Base-by-base conservation (phyloP, 2,888 invertebrate genomes). In the Helleia helle region DNA sequence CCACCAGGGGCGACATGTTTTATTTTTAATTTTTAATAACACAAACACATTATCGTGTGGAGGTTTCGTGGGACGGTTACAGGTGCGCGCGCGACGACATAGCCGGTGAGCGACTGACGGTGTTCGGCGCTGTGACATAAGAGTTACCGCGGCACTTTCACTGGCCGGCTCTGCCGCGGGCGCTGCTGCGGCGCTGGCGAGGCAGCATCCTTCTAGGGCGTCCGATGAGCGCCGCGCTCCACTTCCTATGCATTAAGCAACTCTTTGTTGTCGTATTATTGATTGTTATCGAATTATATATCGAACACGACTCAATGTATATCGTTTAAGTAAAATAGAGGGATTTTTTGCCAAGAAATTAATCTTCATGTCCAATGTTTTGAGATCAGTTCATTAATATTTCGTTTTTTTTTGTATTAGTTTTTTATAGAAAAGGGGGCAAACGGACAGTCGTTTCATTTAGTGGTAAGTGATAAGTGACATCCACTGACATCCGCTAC, bases 91-190 rank as follows among this genome's bases (percentile, higher is more conserved):
- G 70, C 76, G 70, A 64, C 69, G 68, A 57, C 76, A 72, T 71
- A 69, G 71, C 70, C 73, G 62, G 50, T 53, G 57, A 57, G 60
- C 70, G 77, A 80, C 81, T 75, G 72, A 56, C 41, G 52, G 45
- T 48, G 47, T 41, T 43, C 49, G 48, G 34, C 40, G 42, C n/a
- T 58, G 68, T 83, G 81, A 83, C 81, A 81, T 83, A 81, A n/a
- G n/a, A n/a, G n/a, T n/a, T n/a, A 83, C 75, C 56, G 58, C 55
- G 58, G 59, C 69, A 79, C 80, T 81, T 81, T 81, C 81, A 79
- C 81, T 77, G 71, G 55, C 63, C n/a, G n/a, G n/a, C 55, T 52
- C 51, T 49, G 51, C n/a, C 11, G 11, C 22, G 48, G n/a, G 7
- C 15, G 27, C 28, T n/a, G 22, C 11, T 25, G 4, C 9, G 39